phyloP scores from a whole-genome alignment of 23 tunicate species.

The Ciona savignyi region DNA sequence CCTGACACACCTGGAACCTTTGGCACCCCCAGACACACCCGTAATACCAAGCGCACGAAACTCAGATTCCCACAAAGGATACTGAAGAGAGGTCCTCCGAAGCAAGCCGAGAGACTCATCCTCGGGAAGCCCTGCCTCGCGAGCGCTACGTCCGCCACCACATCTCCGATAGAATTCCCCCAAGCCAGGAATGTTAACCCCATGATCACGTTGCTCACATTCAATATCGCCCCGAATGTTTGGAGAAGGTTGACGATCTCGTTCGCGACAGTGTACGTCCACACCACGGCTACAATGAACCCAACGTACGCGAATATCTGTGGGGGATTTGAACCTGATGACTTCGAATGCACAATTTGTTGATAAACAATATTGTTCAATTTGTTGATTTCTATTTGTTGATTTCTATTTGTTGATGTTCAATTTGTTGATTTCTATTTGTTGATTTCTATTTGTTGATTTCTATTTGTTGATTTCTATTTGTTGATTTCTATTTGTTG shows the following conservation, averaged over 20 bases:
- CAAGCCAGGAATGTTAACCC: conserved; percentile 94
- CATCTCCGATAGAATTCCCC: conserved; percentile 95
- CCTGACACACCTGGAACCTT: too few relatives aligned
- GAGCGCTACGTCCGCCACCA: conserved; percentile 80
- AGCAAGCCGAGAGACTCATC: conserved; percentile 87
- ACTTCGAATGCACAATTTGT: too few relatives aligned
- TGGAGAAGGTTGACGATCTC: conserved; percentile 89
- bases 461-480: background rate
- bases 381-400: background rate
- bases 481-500: too few relatives aligned
- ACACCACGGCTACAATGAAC: conserved; percentile 60
- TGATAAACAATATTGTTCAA: too few relatives aligned
- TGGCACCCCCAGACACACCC: too few relatives aligned
- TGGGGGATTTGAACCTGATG: background rate
- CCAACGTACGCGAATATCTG: conserved; percentile 86
- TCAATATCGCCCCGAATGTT: conserved; percentile 71
- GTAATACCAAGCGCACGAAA: too few relatives aligned
- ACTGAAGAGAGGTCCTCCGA: conserved; percentile 95
- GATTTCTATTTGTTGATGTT: background rate
- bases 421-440: background rate
- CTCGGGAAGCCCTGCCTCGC: conserved; percentile 88
- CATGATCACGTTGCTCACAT: conserved; percentile 92
- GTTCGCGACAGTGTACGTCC: conserved; percentile 82
- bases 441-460: too few relatives aligned
- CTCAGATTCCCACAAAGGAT: too few relatives aligned